Evolutionary conservation across 2,113 vertebrate genomes (phyloP), one percentile per base, ranked within the genome.

Genomic region (Beaufortia kweichowensis): DNA sequence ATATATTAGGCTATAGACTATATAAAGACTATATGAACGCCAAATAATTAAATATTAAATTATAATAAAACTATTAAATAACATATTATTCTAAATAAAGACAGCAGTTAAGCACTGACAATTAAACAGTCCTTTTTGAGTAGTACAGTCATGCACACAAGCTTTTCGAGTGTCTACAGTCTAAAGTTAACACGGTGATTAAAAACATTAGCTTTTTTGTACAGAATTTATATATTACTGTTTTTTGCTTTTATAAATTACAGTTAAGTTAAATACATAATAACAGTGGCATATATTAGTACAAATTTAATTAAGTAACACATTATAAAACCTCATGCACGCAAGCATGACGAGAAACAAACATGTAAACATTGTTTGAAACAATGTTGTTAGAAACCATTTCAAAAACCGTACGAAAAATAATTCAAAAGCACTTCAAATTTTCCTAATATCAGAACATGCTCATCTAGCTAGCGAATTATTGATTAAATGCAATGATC

Each of bases 401-500:
- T 3, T 53, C 31, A 12, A n/a, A 55, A 0, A 15, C 19, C 29
- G 17, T 21, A 67, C n/a, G 39, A 19, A 6, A 68, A 68, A 23
- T 70, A 33, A 55, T 6, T 21, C 21, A 23, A 23, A 70, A 4
- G 50, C 67, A 55, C 48, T 33, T 1, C 26, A 24, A 59, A 15
- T 23, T 46, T 31, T 59, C 46, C 65, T 68, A 57, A 67, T 31
- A 28, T 57, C 26, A 48, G 4, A 65, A 39, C 73, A 66, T 71
- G 74, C 74, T 19, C 57, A 28, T 31, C 23, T 59, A n/a, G 82
- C 79, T 86, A 87, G 85, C 66, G 75, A 82, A 85, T 72, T 81
- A 80, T 92, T 90, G 92, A 89, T 89, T 68, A 14, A 24, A 29
- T n/a, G 31, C 48, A 63, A 31, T 62, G 89, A 76, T 85, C 87